Conservation (phyloP, 2,888 invertebrate genomes). For the Athalia cordata region DNA sequence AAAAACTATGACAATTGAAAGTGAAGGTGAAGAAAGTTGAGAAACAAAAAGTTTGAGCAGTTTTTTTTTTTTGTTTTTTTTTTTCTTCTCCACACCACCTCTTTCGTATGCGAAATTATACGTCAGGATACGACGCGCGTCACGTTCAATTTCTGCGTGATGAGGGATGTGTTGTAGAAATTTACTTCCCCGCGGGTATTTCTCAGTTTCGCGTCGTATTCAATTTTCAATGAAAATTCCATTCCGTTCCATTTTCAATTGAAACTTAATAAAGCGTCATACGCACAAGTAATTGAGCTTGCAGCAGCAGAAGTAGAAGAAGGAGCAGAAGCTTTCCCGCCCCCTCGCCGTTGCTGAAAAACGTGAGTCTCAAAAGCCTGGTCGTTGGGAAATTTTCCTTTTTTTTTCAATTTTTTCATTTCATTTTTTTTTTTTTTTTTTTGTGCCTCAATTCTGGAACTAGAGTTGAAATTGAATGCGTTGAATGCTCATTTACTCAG, state of each 20-base stretch:
- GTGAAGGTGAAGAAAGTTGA: too few species aligned
- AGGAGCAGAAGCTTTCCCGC: background rate
- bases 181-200: background rate
- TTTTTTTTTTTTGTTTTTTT: too few species aligned
- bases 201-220: background rate
- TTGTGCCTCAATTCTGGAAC: conserved; percentile 13
- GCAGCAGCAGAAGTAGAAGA: background rate
- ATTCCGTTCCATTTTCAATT: conserved; percentile 67
- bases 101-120: too few species aligned
- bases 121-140: too few species aligned
- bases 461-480: conserved; percentile 59
- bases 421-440: too few species aligned
- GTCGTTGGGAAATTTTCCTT: conserved; percentile 57
- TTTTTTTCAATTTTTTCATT: background rate
- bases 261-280: conserved; percentile 71
- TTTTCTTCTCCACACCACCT: too few species aligned
- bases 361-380: conserved; percentile 8
- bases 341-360: background rate
- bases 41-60: too few species aligned
- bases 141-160: too few species aligned
- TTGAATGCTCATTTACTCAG: conserved; percentile 69
- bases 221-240: conserved; percentile 53
- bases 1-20: too few species aligned
- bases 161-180: background rate
- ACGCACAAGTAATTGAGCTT: conserved; percentile 55